Conservation (phyloP, 2,888 invertebrate genomes). For the Perizoma affinitatum region DNA sequence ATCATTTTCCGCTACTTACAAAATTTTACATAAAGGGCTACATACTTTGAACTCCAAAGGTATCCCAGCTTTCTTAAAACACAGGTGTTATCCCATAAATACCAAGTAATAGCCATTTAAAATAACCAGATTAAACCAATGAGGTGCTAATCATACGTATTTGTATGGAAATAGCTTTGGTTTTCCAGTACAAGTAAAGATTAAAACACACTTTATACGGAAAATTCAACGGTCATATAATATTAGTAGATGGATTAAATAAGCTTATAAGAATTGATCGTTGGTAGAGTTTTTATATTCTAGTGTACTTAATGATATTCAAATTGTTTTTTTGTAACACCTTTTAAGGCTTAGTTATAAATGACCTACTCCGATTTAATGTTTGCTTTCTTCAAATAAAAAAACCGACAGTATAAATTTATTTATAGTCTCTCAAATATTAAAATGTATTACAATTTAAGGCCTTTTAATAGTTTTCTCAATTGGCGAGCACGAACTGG, state of each 20-base stretch:
- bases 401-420: too few relatives aligned
- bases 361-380: too few relatives aligned
- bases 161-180: conserved; percentile 34
- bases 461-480: too few relatives aligned
- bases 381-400: too few relatives aligned
- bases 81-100: conserved; percentile 38
- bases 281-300: conserved; percentile 15
- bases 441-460: too few relatives aligned
- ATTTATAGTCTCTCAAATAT: too few relatives aligned
- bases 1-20: too few relatives aligned
- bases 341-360: too few relatives aligned
- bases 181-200: conserved; percentile 23
- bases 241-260: conserved; percentile 8
- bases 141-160: conserved; percentile 40
- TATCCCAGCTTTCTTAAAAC: conserved; percentile 22
- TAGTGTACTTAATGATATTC: background rate
- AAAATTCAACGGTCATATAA: conserved; percentile 5
- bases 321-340: too few relatives aligned
- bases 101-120: conserved; percentile 34
- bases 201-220: conserved; percentile 10
- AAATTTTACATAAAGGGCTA: conserved; percentile 5
- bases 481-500: too few relatives aligned
- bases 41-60: conserved; percentile 19
- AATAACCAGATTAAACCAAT: conserved; percentile 41
- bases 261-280: conserved; percentile 12